Percentiles rank a stretch among this genome's conserved stretches.
These are phyloP conservation scores for Drosophila ezoana DNA, from an alignment of 2,888 invertebrate genomes.

Conservation along the genomic window DNA sequence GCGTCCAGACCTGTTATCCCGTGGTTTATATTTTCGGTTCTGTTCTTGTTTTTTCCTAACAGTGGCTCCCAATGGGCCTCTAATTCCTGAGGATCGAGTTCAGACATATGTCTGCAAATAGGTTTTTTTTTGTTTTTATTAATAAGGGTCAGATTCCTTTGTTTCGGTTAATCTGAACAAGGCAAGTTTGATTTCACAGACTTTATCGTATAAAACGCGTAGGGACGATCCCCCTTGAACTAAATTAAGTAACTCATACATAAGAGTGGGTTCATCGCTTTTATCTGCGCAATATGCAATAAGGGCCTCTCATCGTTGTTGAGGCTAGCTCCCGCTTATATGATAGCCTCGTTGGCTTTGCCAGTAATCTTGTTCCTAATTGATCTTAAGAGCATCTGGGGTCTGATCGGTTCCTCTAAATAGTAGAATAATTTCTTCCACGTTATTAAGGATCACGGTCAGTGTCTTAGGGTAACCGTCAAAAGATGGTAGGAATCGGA, in stretches of 20 bases:
- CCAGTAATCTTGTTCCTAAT: background rate
- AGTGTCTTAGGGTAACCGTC: background rate
- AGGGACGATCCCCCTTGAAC: too few relatives aligned
- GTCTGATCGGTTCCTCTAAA: conserved; percentile 13
- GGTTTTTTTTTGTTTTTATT: background rate
- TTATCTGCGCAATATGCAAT: background rate
- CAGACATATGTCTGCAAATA: background rate
- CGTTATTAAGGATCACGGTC: background rate
- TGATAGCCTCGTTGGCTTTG: background rate
- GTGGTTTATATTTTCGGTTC: too few relatives aligned
- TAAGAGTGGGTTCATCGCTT: background rate
- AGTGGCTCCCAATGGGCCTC: background rate
- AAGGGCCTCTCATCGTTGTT: background rate
- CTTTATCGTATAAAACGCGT: too few relatives aligned
- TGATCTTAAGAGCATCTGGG: background rate
- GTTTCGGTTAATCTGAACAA: too few relatives aligned
- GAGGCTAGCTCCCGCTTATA: background rate
- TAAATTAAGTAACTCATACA: background rate
- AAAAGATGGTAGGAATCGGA: background rate
- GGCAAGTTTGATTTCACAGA: too few relatives aligned
- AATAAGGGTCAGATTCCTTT: too few relatives aligned
- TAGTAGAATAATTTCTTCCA: conserved; percentile 9
- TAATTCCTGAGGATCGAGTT: background rate
- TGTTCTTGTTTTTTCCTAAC: background rate
- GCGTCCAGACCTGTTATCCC: too few relatives aligned